A percentile compares a stretch with the other conserved stretches of the same genome.
Evolutionary conservation across 2,888 invertebrate genomes (phyloP).

Genomic region (Gisinianus flammeolus): DNA sequence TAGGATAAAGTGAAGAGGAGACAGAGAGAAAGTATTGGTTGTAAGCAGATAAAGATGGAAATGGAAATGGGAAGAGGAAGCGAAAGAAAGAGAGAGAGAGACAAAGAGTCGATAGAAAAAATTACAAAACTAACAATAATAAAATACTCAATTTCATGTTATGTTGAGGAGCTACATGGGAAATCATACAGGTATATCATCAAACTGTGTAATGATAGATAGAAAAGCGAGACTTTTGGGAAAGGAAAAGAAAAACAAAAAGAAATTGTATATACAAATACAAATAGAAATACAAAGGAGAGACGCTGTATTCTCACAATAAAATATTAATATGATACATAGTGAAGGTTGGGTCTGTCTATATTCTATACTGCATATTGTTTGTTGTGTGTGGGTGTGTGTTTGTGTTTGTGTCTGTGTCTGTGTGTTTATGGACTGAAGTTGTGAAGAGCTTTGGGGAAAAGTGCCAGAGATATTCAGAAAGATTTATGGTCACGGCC

Average conservation of each 20-base stretch:
- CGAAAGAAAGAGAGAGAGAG: background rate
- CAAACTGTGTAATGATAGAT: background rate
- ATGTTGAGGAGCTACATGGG: background rate
- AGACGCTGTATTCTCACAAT: too few relatives aligned
- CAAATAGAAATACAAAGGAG: background rate
- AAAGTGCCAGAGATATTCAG: slow-evolving; percentile 37
- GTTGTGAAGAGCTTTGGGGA: slow-evolving; percentile 30
- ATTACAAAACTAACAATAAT: too few relatives aligned
- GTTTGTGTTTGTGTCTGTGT: background rate
- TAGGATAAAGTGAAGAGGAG: slow-evolving; percentile 3
- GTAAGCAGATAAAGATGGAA: background rate
- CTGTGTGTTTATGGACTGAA: background rate
- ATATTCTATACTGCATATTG: too few relatives aligned
- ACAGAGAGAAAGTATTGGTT: background rate
- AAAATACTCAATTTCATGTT: background rate
- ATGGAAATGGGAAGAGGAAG: background rate
- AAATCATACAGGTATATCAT: background rate
- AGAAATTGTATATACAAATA: background rate
- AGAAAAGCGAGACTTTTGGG: too few relatives aligned
- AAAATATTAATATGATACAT: too few relatives aligned
- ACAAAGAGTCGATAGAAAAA: too few relatives aligned
- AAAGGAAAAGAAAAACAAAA: background rate
- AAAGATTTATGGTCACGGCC: slow-evolving; percentile 37
- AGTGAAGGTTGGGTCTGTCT: too few relatives aligned
- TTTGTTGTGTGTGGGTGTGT: too few relatives aligned